Percentiles rank a stretch among this genome's conserved stretches.
Conservation (phyloP, 2,113 vertebrate species). For the Tupaia chinensis region DNA sequence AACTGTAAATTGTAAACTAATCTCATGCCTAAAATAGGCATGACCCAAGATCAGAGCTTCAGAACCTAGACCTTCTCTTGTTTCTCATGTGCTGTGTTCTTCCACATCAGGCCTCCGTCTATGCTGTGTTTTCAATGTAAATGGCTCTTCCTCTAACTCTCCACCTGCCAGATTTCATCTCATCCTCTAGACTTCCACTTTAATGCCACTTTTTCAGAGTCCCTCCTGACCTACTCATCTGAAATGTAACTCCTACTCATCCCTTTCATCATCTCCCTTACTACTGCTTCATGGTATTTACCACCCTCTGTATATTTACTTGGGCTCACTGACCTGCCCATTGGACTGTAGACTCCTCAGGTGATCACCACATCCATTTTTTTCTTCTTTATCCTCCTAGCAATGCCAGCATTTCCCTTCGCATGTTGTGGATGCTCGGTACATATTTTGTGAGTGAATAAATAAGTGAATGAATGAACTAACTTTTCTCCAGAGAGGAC, state of each 20-base stretch:
- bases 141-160: neutral
- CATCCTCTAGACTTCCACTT: neutral
- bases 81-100: fast-evolving
- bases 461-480: neutral
- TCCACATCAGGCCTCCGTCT: neutral
- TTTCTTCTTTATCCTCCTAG: neutral
- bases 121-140: neutral
- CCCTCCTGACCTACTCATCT: neutral
- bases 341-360: neutral
- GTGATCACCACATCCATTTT: neutral
- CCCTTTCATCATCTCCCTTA: neutral
- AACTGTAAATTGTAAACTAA: neutral
- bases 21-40: neutral
- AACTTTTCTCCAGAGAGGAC: neutral
- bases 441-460: neutral
- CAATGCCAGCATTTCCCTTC: neutral
- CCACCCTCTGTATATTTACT: neutral
- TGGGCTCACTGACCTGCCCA: neutral
- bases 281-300: neutral
- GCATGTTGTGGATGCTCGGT: neutral
- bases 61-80: neutral
- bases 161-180: neutral
- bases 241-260: neutral
- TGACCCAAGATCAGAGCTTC: neutral
- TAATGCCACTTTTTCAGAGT: neutral